A percentile compares a stretch with the other conserved stretches of the same genome.
These are phyloP conservation scores for Oriolus oriolus DNA, from an alignment of 2,113 vertebrate species.

Conservation along the genomic window DNA sequence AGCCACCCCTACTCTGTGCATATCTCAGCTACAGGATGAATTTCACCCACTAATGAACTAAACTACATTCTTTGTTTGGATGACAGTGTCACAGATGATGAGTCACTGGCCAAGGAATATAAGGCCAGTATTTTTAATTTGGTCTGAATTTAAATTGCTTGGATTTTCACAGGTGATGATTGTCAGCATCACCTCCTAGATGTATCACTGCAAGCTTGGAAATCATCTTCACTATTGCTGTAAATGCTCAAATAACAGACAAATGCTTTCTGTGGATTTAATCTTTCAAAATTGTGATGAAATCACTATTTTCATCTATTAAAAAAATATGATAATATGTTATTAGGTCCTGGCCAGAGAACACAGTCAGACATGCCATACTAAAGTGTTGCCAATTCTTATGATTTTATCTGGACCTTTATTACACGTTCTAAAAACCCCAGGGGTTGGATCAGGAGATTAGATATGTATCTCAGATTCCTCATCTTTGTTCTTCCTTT, in stretches of 20 bases:
- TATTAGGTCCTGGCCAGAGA: slow-evolving; percentile 1
- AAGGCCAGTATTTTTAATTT: not conserved
- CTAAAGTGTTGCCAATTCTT: not conserved
- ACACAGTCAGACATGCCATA: slow-evolving; percentile 30
- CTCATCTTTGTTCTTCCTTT: slow-evolving; percentile 30
- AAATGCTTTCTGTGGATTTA: not conserved
- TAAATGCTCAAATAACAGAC: not conserved
- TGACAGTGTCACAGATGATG: not conserved
- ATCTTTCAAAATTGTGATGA: not conserved
- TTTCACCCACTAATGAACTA: not conserved
- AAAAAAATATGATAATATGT: slow-evolving; percentile 8
- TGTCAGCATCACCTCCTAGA: not conserved
- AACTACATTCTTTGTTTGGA: not conserved
- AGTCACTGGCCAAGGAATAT: not conserved
- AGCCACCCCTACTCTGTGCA: not conserved
- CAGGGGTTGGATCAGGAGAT: slow-evolving; percentile 21
- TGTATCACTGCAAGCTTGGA: not conserved
- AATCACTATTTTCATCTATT: slow-evolving; percentile 35
- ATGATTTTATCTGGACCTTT: slow-evolving; percentile 37
- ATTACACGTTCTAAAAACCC: slow-evolving; percentile 19
- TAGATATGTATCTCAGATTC: slow-evolving; percentile 39
- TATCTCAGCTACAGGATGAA: not conserved
- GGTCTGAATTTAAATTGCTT: not conserved
- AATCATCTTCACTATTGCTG: not conserved
- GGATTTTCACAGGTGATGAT: not conserved